Conservation (phyloP, 2,797 vertebrate genomes). For the Poecilia picta region DNA sequence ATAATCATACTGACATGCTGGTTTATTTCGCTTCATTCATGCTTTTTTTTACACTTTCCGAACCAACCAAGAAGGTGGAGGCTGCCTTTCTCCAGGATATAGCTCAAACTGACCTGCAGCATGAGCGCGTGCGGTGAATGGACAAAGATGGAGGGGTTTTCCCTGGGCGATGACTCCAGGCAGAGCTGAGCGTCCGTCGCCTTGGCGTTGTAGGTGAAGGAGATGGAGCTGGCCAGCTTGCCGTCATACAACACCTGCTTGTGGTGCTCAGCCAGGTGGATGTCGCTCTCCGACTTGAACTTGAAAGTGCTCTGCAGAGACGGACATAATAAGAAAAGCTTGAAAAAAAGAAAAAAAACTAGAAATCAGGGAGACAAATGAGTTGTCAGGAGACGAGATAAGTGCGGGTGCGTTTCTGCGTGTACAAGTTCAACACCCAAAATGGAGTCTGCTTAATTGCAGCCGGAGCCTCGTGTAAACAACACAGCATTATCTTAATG, state of each 20-base stretch:
- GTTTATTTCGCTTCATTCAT: constrained; percentile 29
- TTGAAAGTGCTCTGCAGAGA: constrained; percentile 92
- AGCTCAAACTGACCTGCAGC: constrained; percentile 86
- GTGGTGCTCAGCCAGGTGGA: constrained; percentile 96
- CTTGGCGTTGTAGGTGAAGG: constrained; percentile 96
- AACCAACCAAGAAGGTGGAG: constrained; percentile 14
- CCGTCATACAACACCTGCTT: constrained; percentile 96
- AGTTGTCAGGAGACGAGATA: constrained; percentile 12
- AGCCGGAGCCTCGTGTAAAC: constrained; percentile 65
- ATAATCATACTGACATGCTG: constrained; percentile 18
- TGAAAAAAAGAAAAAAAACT: neutral
- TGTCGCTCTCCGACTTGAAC: constrained; percentile 97
- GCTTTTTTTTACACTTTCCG: constrained; percentile 9
- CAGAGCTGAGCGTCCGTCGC: constrained; percentile 96
- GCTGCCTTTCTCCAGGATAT: constrained; percentile 8
- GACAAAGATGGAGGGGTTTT: constrained; percentile 96
- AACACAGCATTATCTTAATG: constrained; percentile 76
- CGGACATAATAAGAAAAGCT: neutral
- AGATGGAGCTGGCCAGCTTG: constrained; percentile 94
- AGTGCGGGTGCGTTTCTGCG: constrained; percentile 17
- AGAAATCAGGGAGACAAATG: constrained; percentile 12
- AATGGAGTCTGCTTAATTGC: constrained; percentile 69
- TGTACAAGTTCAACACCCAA: constrained; percentile 49
- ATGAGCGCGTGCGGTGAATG: constrained; percentile 96
- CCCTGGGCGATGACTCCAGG: constrained; percentile 95